A percentile compares a stretch with the other conserved stretches of the same genome.
These are phyloP conservation scores for Cyclargus thomasi DNA, from an alignment of 1,140 invertebrate species.

Conservation along the genomic window DNA sequence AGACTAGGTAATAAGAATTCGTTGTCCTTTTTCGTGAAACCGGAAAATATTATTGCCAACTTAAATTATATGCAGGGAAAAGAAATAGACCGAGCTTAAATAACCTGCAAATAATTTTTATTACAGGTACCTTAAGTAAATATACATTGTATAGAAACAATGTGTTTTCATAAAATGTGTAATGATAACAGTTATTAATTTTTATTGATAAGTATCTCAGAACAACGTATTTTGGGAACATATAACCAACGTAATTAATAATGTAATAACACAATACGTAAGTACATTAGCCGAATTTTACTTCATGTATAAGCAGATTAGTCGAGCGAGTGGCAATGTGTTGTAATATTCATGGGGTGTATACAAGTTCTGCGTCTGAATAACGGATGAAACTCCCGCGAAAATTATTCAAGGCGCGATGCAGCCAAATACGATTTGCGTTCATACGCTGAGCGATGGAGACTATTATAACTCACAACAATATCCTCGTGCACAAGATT, in stretches of 20 bases:
- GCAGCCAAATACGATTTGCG: conserved; percentile 8
- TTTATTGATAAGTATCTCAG: background rate
- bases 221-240: background rate
- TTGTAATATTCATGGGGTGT: conserved; percentile 11
- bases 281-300: background rate
- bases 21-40: too few species aligned
- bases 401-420: conserved; percentile 12
- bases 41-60: too few species aligned
- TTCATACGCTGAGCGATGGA: background rate
- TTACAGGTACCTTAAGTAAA: too few species aligned
- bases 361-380: conserved; percentile 1
- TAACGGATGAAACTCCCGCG: background rate
- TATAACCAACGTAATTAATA: too few species aligned
- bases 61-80: too few species aligned
- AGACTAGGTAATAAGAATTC: too few species aligned
- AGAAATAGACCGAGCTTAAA: too few species aligned
- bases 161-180: too few species aligned
- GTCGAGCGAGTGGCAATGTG: background rate
- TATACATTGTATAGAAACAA: too few species aligned
- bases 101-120: too few species aligned
- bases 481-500: too few species aligned
- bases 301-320: conserved; percentile 1
- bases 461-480: background rate
- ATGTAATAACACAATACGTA: background rate
- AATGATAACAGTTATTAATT: background rate